A percentile compares a stretch with the other conserved stretches of the same genome.
phyloP scores from a whole-genome alignment of 2,113 vertebrate species.

The Rhea pennata region DNA sequence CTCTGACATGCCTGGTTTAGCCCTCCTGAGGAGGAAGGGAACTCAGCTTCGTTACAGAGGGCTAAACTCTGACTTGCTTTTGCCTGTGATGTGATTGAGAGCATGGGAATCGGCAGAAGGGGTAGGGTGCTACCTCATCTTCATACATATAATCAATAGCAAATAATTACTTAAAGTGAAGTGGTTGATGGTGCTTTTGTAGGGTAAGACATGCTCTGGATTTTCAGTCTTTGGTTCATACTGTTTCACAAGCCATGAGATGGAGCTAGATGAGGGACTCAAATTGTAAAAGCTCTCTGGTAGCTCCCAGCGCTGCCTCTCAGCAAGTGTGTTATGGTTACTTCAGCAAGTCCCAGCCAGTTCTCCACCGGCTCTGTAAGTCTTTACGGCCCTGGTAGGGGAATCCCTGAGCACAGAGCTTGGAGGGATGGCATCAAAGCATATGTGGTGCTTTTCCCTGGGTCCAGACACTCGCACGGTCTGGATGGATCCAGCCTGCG shows the following conservation, averaged over 20 bases:
- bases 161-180: constrained; percentile 50
- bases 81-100: neutral
- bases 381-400: neutral
- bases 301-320: constrained; percentile 2
- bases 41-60: neutral
- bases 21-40: neutral
- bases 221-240: constrained; percentile 47
- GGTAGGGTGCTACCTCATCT: constrained; percentile 28
- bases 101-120: constrained; percentile 21
- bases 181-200: constrained; percentile 31
- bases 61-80: neutral
- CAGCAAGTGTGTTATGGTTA: neutral
- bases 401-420: neutral
- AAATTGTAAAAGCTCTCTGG: neutral
- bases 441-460: rapidly evolving
- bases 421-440: neutral
- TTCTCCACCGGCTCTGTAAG: neutral
- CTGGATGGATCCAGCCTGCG: neutral
- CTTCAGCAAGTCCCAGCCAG: neutral
- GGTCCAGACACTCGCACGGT: neutral
- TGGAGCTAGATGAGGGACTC: neutral
- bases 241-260: constrained; percentile 20
- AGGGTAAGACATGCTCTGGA: constrained; percentile 29
- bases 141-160: constrained; percentile 50
- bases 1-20: neutral